These are phyloP conservation scores for Valencia hispanica DNA, from an alignment of 2,797 vertebrate species.

Conservation along the genomic window DNA sequence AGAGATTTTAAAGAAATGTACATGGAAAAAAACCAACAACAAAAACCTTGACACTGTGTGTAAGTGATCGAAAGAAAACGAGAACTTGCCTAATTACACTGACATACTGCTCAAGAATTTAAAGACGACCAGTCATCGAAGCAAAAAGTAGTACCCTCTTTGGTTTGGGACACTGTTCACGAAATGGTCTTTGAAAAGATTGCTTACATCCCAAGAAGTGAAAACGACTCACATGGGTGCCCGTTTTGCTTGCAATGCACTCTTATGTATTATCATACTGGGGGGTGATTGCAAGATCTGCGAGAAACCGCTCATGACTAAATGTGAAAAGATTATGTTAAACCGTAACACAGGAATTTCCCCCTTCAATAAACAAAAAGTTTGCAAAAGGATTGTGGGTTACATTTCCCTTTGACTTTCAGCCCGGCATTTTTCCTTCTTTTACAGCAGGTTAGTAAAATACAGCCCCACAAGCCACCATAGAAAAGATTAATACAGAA, in stretches of 20 bases:
- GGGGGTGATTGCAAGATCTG: conserved; percentile 31
- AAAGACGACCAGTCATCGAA: conserved; percentile 37
- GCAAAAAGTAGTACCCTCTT: conserved; percentile 66
- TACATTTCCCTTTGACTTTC: conserved; percentile 22
- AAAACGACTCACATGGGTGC: conserved; percentile 24
- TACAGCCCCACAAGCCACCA: conserved; percentile 56
- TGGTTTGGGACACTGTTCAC: conserved; percentile 68
- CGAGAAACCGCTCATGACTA: background rate
- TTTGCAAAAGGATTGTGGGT: conserved; percentile 32
- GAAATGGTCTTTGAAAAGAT: conserved; percentile 41
- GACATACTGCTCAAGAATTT: conserved; percentile 56
- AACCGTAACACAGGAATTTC: background rate
- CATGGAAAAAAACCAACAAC: conserved; percentile 39
- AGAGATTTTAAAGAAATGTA: conserved; percentile 44
- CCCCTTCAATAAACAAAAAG: conserved; percentile 39
- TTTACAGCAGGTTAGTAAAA: conserved; percentile 60
- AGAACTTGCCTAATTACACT: conserved; percentile 55
- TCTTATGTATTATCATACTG: conserved; percentile 27
- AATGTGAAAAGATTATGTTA: background rate
- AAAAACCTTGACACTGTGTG: conserved; percentile 45
- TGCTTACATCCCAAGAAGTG: conserved; percentile 33
- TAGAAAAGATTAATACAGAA: conserved; percentile 74
- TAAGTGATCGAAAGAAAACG: conserved; percentile 28
- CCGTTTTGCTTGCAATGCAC: conserved; percentile 18
- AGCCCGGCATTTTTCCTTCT: conserved; percentile 28